Base-by-base conservation (phyloP, 1,140 invertebrate genomes). In the Tachypleus tridentatus region DNA sequence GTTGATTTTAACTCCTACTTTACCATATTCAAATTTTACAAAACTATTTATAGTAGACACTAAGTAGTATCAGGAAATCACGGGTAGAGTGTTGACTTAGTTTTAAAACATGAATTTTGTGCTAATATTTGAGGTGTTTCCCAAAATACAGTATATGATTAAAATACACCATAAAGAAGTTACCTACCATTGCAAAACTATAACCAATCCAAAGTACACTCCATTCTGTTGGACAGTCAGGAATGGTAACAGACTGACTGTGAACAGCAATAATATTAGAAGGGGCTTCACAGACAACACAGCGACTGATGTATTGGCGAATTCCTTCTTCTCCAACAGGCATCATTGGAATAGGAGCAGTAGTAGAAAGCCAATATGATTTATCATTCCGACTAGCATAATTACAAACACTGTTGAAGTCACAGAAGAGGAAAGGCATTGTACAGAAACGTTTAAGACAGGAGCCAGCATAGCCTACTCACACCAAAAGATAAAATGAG, bases 391-490 rank as follows among this genome's bases (percentile, higher is more conserved):
- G 82, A 72, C 87, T 93, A 47, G 94, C 94, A 76, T 98, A 98
- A 77, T 98, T 93, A 76, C 96, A 98, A 0, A 97, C 91, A 74
- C 94, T 91, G 76, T 96, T 96, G 67, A 93, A 83, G 75, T 97
- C 92, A 77, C 96, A 98, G 78, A 97, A 94, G 68, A 98, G 76
- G 82, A 97, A 97, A 49, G 96, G 96, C 93, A 98, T 95, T 56
- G 94, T 97, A 64, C 87, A 94, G 82, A 98, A 98, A 74, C 90
- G 87, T 72, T 83, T 82, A 63, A 98, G 82, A 77, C 96, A 98
- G 29, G 93, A 97, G 56, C 96, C 95, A 54, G 71, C 69, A 63
- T 64, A 72, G 65, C 70, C 69, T 67, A 47, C 9, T 58, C 48
- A 29, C 29, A 29, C 29, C 29, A 29, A 29, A 29, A 29, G 29